A percentile compares a stretch with the other conserved stretches of the same genome.
Evolutionary conservation across 2,113 vertebrate genomes (phyloP).

Genomic region (Sinocyclocheilus grahami): DNA sequence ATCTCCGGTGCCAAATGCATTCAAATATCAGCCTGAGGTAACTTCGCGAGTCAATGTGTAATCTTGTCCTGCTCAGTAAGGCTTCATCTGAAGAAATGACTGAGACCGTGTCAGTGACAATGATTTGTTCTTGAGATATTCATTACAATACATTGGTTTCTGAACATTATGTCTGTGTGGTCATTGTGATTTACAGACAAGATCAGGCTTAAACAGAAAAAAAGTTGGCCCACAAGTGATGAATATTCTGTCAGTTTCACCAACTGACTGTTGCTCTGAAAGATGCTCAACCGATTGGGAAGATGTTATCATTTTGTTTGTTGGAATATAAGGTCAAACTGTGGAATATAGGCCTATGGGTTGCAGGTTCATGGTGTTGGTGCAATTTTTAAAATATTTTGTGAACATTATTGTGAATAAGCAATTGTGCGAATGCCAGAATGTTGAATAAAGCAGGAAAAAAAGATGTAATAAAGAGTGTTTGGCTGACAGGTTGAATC

Average conservation of each 20-base stretch:
- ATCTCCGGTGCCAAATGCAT: neutral
- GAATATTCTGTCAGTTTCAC: neutral
- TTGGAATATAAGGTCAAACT: neutral
- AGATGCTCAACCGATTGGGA: neutral
- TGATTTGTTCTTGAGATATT: slow-evolving; percentile 1
- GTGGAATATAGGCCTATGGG: neutral
- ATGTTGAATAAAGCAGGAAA: neutral
- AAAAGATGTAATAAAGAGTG: slow-evolving; percentile 5
- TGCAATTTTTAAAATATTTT: too few relatives aligned
- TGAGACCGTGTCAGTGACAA: neutral
- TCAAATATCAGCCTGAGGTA: neutral
- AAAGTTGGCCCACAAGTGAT: neutral
- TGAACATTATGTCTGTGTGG: neutral
- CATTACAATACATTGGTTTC: neutral
- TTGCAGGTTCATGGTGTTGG: neutral
- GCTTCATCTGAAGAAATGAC: neutral
- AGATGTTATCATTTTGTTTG: neutral
- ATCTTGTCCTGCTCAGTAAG: neutral
- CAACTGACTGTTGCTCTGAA: too few relatives aligned
- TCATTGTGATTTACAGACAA: neutral
- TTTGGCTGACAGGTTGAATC: neutral
- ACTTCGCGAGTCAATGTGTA: neutral
- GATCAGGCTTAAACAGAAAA: neutral
- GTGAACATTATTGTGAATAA: neutral
- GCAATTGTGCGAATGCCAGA: neutral